These are phyloP conservation scores for Drosophila baimaii DNA, from an alignment of 1,140 invertebrate genomes.

Conservation along the genomic window DNA sequence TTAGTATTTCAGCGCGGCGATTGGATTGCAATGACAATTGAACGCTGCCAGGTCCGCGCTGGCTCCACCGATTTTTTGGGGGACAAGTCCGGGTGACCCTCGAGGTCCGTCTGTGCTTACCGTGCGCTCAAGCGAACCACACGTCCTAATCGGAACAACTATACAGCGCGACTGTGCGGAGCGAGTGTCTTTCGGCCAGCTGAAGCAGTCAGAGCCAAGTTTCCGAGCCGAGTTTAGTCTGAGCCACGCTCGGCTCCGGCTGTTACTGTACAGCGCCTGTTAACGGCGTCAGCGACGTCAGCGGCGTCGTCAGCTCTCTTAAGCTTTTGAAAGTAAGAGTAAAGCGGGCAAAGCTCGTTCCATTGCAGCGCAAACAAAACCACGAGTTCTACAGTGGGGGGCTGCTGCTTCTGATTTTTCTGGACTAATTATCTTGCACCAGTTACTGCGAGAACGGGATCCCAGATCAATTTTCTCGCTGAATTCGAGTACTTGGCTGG, in stretches of 20 bases:
- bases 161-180: slow-evolving; percentile 68
- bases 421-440: slow-evolving; percentile 20
- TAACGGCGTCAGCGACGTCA: slow-evolving; percentile 7
- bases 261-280: slow-evolving; percentile 59
- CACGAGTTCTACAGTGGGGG: not conserved
- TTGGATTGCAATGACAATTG: not conserved
- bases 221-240: slow-evolving; percentile 44
- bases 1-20: slow-evolving; percentile 9
- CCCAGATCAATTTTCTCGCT: slow-evolving; percentile 8
- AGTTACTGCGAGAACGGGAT: slow-evolving; percentile 7
- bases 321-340: slow-evolving; percentile 81
- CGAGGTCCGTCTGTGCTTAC: slow-evolving; percentile 51
- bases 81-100: slow-evolving; percentile 13
- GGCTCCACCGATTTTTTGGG: not conserved
- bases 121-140: slow-evolving; percentile 69
- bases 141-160: slow-evolving; percentile 73
- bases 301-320: slow-evolving; percentile 47
- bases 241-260: slow-evolving; percentile 11
- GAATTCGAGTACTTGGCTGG: slow-evolving; percentile 5
- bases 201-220: slow-evolving; percentile 25
- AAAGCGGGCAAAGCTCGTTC: slow-evolving; percentile 26
- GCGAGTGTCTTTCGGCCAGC: slow-evolving; percentile 57
- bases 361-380: slow-evolving; percentile 31
- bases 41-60: slow-evolving; percentile 1
- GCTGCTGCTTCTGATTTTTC: slow-evolving; percentile 8